A percentile compares a stretch with the other conserved stretches of the same genome.
Conservation (phyloP, 2,113 vertebrate species). For the Anguilla japonica region DNA sequence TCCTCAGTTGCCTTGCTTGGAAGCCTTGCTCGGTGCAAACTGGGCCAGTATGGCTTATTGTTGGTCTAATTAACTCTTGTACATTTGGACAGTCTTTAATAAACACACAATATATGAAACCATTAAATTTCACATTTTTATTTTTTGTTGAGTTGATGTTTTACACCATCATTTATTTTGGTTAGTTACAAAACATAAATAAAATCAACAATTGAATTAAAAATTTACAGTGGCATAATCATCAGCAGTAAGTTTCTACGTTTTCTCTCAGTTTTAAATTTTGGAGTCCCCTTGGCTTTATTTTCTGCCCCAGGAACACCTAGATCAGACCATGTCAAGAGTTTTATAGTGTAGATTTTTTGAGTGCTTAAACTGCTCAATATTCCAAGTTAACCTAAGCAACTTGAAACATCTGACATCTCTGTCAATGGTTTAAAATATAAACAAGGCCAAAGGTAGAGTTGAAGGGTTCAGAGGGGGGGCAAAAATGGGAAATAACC, state of each 20-base stretch:
- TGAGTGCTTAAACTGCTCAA: slow-evolving; percentile 20
- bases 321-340: slow-evolving; percentile 17
- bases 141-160: slow-evolving; percentile 49
- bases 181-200: slow-evolving; percentile 81
- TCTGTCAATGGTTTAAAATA: background rate
- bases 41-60: too few relatives aligned
- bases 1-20: too few relatives aligned
- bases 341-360: slow-evolving; percentile 6
- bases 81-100: background rate
- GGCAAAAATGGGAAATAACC: background rate
- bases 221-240: slow-evolving; percentile 70
- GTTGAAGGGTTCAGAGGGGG: slow-evolving; percentile 5
- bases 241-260: slow-evolving; percentile 58
- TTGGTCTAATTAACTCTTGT: too few relatives aligned
- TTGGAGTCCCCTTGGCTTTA: slow-evolving; percentile 50
- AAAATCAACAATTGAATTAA: slow-evolving; percentile 73
- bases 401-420: slow-evolving; percentile 5
- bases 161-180: slow-evolving; percentile 71
- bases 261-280: slow-evolving; percentile 52
- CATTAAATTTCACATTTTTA: slow-evolving; percentile 12
- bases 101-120: slow-evolving; percentile 17
- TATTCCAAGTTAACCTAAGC: slow-evolving; percentile 15
- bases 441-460: background rate
- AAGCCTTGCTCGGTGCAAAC: too few relatives aligned
- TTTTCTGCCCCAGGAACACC: slow-evolving; percentile 10